Evolutionary conservation across 2,797 vertebrate species (phyloP), one percentile per base, ranked within the genome.

Genomic region (Tadarida brasiliensis): DNA sequence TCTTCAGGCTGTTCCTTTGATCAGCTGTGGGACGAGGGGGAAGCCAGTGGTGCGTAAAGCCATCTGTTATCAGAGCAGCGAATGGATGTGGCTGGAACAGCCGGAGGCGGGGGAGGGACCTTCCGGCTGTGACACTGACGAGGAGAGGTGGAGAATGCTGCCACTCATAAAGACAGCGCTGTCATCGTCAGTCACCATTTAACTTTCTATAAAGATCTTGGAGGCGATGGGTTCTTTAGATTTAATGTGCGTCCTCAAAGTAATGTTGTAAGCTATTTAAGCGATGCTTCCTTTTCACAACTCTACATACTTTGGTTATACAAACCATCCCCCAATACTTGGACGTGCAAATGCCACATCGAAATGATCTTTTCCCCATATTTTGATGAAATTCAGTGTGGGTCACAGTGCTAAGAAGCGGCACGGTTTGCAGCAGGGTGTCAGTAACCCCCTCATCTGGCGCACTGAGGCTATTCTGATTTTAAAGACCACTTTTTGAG

Each of bases 21-120:
- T 96, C 97, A 35, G 67, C 95, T 96, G 65, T 7, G 93, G 94
- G 49, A 26, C 26, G 30, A 30, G 30, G 16, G 78, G 85, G 77
- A 39, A 95, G 77, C 68, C 97, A 97, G 95, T 93, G 96, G 80
- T 97, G 97, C 96, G 97, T 97, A 98, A 98, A 97, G 83, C 98
- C 98, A 98, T 98, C 98, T 98, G 98, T 96, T 97, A 90, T 80
- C 73, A 67, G 0, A 7, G 57, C 76, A 44, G 10, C 24, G 82
- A 47, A 9, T 39, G 76, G 67, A 30, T 67, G 83, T 84, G 56
- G 28, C 91, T 84, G 68, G 93, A 71, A 28, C 93, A 95, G 63
- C 95, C 51, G 30, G 93, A 84, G 92, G 73, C 20, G n/a, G n/a
- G 51, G 61, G 71, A 47, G 70, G 17, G 71, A 83, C 44, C 26